phyloP scores from a whole-genome alignment of 2,888 invertebrate genomes.

The Luperina nickerlii region DNA sequence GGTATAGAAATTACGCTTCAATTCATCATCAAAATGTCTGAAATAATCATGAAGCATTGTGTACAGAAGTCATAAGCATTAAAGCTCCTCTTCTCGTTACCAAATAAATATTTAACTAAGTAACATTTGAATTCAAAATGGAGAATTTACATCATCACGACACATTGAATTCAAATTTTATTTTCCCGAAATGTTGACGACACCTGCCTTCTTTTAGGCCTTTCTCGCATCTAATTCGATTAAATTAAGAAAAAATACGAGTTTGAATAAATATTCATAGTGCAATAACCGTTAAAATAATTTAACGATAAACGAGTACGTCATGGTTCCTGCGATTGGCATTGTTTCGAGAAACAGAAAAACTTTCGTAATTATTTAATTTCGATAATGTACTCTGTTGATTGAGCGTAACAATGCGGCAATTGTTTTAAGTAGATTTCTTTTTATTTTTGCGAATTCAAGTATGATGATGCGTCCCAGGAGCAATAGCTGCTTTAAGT shows the following conservation, averaged over 20 bases:
- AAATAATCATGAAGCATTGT: slow-evolving; percentile 56
- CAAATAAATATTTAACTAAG: slow-evolving; percentile 54
- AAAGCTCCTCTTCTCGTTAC: slow-evolving; percentile 45
- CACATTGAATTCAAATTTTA: slow-evolving; percentile 61
- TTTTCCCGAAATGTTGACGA: slow-evolving; percentile 56
- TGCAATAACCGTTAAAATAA: slow-evolving; percentile 63
- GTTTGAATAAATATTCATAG: slow-evolving; percentile 61
- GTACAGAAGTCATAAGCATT: slow-evolving; percentile 35
- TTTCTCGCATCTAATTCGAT: slow-evolving; percentile 54
- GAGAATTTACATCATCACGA: slow-evolving; percentile 58
- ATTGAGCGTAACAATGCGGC: slow-evolving; percentile 61
- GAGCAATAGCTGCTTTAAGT: slow-evolving; percentile 30
- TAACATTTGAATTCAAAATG: slow-evolving; percentile 50
- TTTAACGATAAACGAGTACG: slow-evolving; percentile 57
- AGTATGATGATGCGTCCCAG: slow-evolving; percentile 27
- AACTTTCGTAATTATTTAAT: slow-evolving; percentile 57
- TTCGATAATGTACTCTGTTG: slow-evolving; percentile 53
- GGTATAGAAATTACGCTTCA: background rate
- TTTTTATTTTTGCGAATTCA: slow-evolving; percentile 38
- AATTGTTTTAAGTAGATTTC: slow-evolving; percentile 51
- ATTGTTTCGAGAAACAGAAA: slow-evolving; percentile 64
- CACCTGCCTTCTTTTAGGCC: slow-evolving; percentile 52
- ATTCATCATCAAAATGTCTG: slow-evolving; percentile 24
- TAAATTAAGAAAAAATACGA: slow-evolving; percentile 49
- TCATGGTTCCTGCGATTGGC: slow-evolving; percentile 48